Evolutionary conservation across 2,797 vertebrate species (phyloP).

Genomic region (Calcarius lapponicus): DNA sequence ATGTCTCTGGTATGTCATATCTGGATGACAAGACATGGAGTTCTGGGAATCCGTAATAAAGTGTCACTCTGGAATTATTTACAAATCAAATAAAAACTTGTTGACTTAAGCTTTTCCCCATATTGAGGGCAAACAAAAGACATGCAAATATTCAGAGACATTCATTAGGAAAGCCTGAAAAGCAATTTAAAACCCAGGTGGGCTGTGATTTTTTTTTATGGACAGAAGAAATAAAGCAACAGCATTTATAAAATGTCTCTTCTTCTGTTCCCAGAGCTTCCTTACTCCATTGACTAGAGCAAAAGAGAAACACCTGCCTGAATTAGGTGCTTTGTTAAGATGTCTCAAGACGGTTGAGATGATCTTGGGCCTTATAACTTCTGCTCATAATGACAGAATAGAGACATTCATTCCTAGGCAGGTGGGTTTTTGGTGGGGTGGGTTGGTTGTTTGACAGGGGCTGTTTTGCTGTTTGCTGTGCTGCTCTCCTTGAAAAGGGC

Average conservation of each 20-base stretch:
- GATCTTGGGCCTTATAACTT: not conserved
- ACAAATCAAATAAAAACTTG: conserved; percentile 43
- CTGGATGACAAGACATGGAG: not conserved
- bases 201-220: not conserved
- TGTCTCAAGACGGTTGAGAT: not conserved
- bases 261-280: not conserved
- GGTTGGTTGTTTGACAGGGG: not conserved
- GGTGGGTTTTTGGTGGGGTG: not conserved
- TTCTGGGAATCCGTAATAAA: not conserved
- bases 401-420: not conserved
- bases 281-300: not conserved
- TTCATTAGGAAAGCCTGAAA: conserved; percentile 40
- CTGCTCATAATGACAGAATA: not conserved
- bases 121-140: conserved; percentile 43
- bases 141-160: conserved; percentile 2
- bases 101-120: conserved; percentile 33
- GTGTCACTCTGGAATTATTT: conserved; percentile 32
- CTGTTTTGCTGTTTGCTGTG: not conserved
- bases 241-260: not conserved
- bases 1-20: not conserved
- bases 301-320: conserved; percentile 33
- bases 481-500: not conserved
- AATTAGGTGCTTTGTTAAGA: not conserved
- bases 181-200: conserved; percentile 39
- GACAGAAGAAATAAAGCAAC: not conserved